Conservation (phyloP, 2,113 vertebrate species). For the Sarotherodon lohbergeri region DNA sequence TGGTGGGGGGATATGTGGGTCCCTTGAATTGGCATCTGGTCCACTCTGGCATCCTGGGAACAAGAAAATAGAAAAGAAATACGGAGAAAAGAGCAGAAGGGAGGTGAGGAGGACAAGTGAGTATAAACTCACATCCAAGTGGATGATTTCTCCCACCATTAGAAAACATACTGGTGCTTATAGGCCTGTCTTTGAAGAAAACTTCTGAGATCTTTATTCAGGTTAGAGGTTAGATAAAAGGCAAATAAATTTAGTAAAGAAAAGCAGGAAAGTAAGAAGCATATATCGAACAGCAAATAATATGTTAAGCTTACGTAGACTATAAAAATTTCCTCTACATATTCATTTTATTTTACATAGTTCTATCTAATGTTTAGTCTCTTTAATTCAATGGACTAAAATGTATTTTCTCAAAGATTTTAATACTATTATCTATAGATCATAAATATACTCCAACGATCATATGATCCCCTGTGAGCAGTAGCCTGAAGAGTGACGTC, state of each 20-base stretch:
- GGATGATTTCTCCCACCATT: neutral
- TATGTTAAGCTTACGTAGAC: neutral
- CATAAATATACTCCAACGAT: neutral
- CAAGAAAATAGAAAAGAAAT: neutral
- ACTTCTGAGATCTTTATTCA: neutral
- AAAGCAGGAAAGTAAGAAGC: neutral
- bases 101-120: neutral
- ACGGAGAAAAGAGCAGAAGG: neutral
- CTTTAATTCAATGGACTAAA: neutral
- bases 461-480: neutral
- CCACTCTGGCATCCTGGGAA: constrained; percentile 42
- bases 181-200: neutral
- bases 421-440: neutral
- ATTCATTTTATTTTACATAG: neutral
- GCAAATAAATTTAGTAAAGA: neutral
- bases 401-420: neutral
- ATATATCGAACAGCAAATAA: neutral
- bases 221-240: neutral
- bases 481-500: neutral
- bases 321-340: neutral
- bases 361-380: neutral
- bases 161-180: neutral
- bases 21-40: constrained; percentile 89
- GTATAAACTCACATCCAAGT: neutral
- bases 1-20: neutral